Percentiles rank a stretch among this genome's conserved stretches.
Evolutionary conservation across 2,113 vertebrate species (phyloP).

Genomic region (Triplophysa tibetana): DNA sequence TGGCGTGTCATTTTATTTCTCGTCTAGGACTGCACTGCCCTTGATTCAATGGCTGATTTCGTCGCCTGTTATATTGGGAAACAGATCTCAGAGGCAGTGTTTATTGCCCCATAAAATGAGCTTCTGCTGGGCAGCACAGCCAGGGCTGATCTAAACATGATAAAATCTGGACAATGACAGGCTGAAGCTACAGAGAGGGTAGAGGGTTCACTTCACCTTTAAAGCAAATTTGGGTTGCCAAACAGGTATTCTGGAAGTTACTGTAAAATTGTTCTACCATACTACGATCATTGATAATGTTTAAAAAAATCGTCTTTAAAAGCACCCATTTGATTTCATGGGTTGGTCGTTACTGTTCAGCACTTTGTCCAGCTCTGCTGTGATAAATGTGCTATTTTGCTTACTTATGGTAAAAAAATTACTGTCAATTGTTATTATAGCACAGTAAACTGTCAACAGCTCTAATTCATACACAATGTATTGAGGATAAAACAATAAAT

Average conservation of each 20-base stretch:
- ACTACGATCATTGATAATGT: too few species aligned
- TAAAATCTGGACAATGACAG: constrained; percentile 18
- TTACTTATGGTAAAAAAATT: not conserved
- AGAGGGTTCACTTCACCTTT: not conserved
- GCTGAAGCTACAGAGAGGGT: not conserved
- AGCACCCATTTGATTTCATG: not conserved
- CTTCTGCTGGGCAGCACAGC: constrained; percentile 47
- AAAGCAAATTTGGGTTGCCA: not conserved
- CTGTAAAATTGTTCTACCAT: too few species aligned
- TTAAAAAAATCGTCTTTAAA: not conserved
- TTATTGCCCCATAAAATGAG: constrained; percentile 65
- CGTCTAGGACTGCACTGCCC: constrained; percentile 59
- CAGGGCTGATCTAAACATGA: constrained; percentile 30
- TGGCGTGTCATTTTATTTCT: constrained; percentile 22
- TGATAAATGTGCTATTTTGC: too few species aligned
- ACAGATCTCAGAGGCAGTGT: constrained; percentile 60
- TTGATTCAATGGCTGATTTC: constrained; percentile 65
- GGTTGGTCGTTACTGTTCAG: not conserved
- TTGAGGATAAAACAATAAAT: not conserved
- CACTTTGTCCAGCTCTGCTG: too few species aligned
- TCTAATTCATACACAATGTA: not conserved
- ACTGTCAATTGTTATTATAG: not conserved
- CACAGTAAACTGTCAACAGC: not conserved
- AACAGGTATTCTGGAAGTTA: too few species aligned
- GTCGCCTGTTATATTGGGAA: constrained; percentile 61